phyloP scores from a whole-genome alignment of 2,797 vertebrate genomes.

The Decapterus maruadsi region DNA sequence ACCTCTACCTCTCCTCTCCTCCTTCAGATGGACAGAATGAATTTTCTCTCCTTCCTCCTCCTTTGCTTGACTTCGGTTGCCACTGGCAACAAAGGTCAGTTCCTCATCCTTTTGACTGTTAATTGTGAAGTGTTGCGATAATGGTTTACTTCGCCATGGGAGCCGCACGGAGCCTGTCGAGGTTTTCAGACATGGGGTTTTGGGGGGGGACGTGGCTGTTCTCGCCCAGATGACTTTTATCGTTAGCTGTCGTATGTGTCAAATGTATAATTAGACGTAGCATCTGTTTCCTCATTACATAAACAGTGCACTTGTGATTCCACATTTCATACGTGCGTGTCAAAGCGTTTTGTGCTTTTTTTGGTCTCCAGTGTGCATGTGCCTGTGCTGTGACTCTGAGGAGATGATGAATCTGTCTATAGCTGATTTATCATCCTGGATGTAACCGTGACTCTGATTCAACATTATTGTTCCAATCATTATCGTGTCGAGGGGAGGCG shows the following conservation, averaged over 20 bases:
- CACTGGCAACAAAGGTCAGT: slow-evolving; percentile 90
- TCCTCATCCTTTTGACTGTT: slow-evolving; percentile 78
- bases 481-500: slow-evolving; percentile 46
- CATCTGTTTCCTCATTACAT: slow-evolving; percentile 5
- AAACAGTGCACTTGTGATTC: slow-evolving; percentile 10
- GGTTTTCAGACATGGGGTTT: slow-evolving; percentile 15
- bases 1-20: slow-evolving; percentile 56
- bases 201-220: slow-evolving; percentile 9
- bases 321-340: slow-evolving; percentile 11
- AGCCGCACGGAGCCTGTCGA: slow-evolving; percentile 32
- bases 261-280: background rate
- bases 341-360: slow-evolving; percentile 11
- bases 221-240: slow-evolving; percentile 26
- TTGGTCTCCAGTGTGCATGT: slow-evolving; percentile 50
- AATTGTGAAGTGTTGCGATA: slow-evolving; percentile 72
- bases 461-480: slow-evolving; percentile 65
- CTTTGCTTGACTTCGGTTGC: slow-evolving; percentile 88
- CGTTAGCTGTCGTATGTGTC: background rate
- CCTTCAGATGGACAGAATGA: slow-evolving; percentile 89
- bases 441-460: slow-evolving; percentile 62
- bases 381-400: slow-evolving; percentile 45
- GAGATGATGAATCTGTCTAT: slow-evolving; percentile 58
- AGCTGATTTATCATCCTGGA: slow-evolving; percentile 65
- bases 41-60: slow-evolving; percentile 88
- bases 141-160: slow-evolving; percentile 51